These are phyloP conservation scores for Dryomyza anilis DNA, from an alignment of 2,888 invertebrate genomes.

Conservation along the genomic window DNA sequence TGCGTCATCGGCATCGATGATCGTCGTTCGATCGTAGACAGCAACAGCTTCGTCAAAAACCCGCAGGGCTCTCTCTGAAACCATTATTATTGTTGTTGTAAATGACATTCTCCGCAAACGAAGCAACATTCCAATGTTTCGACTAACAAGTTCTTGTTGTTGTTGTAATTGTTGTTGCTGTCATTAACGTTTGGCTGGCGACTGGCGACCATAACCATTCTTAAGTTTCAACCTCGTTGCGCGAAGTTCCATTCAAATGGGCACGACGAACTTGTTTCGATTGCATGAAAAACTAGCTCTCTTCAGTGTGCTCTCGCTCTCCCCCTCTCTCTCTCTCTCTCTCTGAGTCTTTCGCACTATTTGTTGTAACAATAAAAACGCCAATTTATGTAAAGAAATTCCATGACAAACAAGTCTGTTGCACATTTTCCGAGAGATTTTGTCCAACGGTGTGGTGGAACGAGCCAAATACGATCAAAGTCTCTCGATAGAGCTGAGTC, in stretches of 20 bases:
- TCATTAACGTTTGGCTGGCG: no score
- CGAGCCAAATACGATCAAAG: no score
- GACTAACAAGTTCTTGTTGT: neutral
- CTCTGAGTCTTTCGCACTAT: slow-evolving; percentile 35
- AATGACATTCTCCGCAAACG: slow-evolving; percentile 24
- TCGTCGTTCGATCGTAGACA: neutral
- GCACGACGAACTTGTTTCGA: slow-evolving; percentile 31
- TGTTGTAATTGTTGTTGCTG: no score
- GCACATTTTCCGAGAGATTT: no score
- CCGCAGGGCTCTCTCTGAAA: slow-evolving; percentile 58
- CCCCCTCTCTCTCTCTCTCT: slow-evolving; percentile 4
- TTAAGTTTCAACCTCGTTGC: slow-evolving; percentile 21
- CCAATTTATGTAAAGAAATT: slow-evolving; percentile 54
- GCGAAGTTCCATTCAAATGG: slow-evolving; percentile 23
- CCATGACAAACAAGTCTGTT: slow-evolving; percentile 52
- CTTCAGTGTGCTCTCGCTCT: neutral
- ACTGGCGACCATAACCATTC: slow-evolving; percentile 24
- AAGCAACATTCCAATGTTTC: slow-evolving; percentile 19
- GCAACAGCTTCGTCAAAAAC: slow-evolving; percentile 39
- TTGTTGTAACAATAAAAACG: slow-evolving; percentile 45
- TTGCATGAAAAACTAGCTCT: no score
- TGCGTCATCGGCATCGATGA: slow-evolving; percentile 33
- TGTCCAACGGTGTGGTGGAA: no score
- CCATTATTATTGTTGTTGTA: slow-evolving; percentile 29
- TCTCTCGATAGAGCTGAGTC: no score